These are phyloP conservation scores for Sebastes diaconus DNA, from an alignment of 2,797 vertebrate genomes.

Conservation along the genomic window DNA sequence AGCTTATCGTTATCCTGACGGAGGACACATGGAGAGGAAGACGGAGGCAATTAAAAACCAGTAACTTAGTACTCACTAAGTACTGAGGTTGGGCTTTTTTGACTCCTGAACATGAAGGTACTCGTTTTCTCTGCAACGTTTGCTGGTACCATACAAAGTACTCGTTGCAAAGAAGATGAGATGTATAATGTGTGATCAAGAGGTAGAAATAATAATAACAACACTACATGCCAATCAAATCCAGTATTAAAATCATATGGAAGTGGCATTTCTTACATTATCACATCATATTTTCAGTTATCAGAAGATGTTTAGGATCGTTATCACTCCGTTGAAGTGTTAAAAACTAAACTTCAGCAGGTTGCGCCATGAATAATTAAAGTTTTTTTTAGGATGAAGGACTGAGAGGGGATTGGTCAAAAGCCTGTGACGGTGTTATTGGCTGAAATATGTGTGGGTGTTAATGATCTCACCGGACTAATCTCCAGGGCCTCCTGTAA, in stretches of 20 bases:
- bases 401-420: neutral
- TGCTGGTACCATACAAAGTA: neutral
- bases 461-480: slow-evolving; percentile 81
- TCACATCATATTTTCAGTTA: neutral
- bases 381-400: neutral
- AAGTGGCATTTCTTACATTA: neutral
- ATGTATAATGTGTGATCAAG: neutral
- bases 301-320: neutral
- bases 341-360: too few species aligned
- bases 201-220: neutral
- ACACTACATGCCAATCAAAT: neutral
- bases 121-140: neutral
- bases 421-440: neutral
- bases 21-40: neutral
- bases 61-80: too few species aligned
- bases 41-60: neutral
- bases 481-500: slow-evolving; percentile 86
- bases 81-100: neutral
- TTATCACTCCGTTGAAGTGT: neutral
- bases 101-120: neutral
- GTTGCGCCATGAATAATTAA: neutral
- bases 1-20: slow-evolving; percentile 87
- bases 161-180: neutral
- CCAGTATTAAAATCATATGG: neutral
- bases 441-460: neutral